Evolutionary conservation across 1,140 invertebrate genomes (phyloP).

Genomic region (Gonioctena quinquepunctata): DNA sequence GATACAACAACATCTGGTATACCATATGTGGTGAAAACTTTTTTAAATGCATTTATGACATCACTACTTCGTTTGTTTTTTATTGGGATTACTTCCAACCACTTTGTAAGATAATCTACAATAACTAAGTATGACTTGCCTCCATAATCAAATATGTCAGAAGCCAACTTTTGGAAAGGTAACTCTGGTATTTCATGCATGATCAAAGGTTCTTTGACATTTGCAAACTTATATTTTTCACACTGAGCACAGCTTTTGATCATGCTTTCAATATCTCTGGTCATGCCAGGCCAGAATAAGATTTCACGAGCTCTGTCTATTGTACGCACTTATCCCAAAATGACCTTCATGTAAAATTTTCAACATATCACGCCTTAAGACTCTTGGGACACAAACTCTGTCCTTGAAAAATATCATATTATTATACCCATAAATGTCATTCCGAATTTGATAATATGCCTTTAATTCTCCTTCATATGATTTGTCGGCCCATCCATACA

Average conservation of each 20-base stretch:
- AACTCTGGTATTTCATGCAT: constrained; percentile 40
- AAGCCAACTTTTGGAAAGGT: constrained; percentile 45
- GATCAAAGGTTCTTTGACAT: constrained; percentile 51
- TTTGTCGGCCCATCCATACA: constrained; percentile 18
- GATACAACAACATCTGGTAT: constrained; percentile 38
- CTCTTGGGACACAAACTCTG: constrained; percentile 15
- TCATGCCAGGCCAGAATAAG: constrained; percentile 54
- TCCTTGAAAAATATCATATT: constrained; percentile 19
- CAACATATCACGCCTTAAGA: constrained; percentile 14
- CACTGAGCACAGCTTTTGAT: constrained; percentile 52
- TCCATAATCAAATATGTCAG: constrained; percentile 44
- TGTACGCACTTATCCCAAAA: constrained; percentile 28
- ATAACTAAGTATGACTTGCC: constrained; percentile 17
- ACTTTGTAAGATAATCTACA: constrained; percentile 40
- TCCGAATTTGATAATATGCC: constrained; percentile 15
- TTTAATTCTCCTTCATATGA: constrained; percentile 1
- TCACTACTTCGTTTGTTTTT: constrained; percentile 30
- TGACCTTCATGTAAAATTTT: constrained; percentile 27
- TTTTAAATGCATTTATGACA: constrained; percentile 4
- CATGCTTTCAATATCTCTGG: constrained; percentile 52
- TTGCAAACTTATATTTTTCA: constrained; percentile 36
- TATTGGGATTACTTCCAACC: constrained; percentile 42
- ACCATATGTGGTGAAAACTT: constrained; percentile 39
- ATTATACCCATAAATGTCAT: constrained; percentile 7
- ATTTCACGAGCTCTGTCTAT: constrained; percentile 28